Evolutionary conservation across 2,888 invertebrate species (phyloP).

Genomic region (Glaucopsyche alexis): DNA sequence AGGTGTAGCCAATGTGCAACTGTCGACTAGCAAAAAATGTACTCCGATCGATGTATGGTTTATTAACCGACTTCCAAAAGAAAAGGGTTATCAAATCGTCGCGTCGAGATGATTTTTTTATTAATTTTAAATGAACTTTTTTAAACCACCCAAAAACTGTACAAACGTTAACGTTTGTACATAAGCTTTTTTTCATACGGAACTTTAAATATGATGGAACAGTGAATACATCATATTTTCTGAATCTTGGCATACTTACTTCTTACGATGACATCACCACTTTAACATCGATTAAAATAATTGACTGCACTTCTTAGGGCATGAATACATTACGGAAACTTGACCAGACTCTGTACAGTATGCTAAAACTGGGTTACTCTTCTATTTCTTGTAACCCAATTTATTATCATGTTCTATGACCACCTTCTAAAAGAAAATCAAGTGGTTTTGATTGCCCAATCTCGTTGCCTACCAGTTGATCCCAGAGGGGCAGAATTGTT

Average conservation of each 20-base stretch:
- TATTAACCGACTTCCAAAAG: no score
- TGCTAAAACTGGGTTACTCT: neutral
- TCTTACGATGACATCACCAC: conserved; percentile 28
- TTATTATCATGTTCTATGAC: no score
- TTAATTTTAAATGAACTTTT: neutral
- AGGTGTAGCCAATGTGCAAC: neutral
- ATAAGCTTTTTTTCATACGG: neutral
- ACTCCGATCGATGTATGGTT: neutral
- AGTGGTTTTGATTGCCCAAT: no score
- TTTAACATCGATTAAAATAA: conserved; percentile 29
- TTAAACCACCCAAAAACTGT: no score
- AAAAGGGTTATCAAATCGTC: no score
- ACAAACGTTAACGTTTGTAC: no score
- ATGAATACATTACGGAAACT: conserved; percentile 19
- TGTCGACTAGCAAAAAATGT: neutral
- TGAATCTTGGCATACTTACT: conserved; percentile 21
- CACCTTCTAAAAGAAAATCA: no score
- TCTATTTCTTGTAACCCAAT: no score
- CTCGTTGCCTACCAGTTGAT: no score
- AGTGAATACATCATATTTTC: neutral
- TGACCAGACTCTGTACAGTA: neutral
- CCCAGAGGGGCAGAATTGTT: no score
- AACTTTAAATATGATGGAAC: neutral
- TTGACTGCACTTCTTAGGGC: conserved; percentile 28
- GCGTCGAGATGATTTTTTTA: no score